A percentile compares a stretch with the other conserved stretches of the same genome.
Evolutionary conservation across 2,888 invertebrate species (phyloP).

Genomic region (Ethmia dodecea): DNA sequence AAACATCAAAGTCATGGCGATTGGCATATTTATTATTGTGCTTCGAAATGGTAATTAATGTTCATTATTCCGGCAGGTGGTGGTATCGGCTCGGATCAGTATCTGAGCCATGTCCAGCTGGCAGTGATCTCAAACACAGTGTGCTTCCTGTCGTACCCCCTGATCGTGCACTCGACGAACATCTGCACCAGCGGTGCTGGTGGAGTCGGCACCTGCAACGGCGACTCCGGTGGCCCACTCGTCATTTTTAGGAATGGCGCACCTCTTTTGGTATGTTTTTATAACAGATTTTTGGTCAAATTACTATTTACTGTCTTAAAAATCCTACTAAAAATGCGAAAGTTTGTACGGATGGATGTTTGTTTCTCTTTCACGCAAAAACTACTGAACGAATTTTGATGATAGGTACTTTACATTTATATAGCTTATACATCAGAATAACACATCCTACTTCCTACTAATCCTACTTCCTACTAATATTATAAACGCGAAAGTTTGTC

Average conservation of each 20-base stretch:
- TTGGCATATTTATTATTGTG: not conserved
- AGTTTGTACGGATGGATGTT: no score
- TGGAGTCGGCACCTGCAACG: slow-evolving; percentile 31
- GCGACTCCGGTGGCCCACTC: slow-evolving; percentile 50
- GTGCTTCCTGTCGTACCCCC: slow-evolving; percentile 20
- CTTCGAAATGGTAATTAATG: not conserved
- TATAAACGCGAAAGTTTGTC: no score
- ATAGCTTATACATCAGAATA: no score
- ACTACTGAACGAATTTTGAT: no score
- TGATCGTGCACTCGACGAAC: slow-evolving; percentile 27
- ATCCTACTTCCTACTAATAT: no score
- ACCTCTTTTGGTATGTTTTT: slow-evolving; percentile 30
- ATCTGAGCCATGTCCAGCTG: slow-evolving; percentile 19
- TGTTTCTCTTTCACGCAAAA: no score
- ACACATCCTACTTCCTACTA: no score
- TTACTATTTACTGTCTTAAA: no score
- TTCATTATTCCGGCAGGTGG: slow-evolving; percentile 16
- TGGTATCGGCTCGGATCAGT: slow-evolving; percentile 17
- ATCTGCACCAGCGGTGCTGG: slow-evolving; percentile 41
- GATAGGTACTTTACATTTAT: no score
- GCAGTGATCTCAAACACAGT: slow-evolving; percentile 20
- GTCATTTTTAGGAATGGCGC: slow-evolving; percentile 20
- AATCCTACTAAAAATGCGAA: no score
- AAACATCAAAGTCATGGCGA: not conserved
- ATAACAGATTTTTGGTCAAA: no score